Conservation (phyloP, 2,113 vertebrate genomes). For the Aspidoscelis tigris region DNA sequence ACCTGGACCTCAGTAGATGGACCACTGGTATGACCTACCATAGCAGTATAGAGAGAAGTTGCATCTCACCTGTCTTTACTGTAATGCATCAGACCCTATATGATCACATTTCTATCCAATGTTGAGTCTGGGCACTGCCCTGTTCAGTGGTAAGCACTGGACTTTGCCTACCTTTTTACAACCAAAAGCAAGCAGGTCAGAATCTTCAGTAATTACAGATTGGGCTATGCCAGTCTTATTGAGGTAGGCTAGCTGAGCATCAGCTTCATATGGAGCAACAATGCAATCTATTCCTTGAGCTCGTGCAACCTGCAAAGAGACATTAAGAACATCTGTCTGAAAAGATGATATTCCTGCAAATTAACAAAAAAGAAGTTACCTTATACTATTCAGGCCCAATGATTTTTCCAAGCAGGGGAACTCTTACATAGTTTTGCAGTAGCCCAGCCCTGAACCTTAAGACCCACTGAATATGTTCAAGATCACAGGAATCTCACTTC, state of each 20-base stretch:
- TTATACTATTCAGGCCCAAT: not conserved
- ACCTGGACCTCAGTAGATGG: too few relatives aligned
- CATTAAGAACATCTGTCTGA: not conserved
- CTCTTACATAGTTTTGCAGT: not conserved
- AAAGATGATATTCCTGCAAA: not conserved
- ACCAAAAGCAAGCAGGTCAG: slow-evolving; percentile 95
- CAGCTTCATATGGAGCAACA: slow-evolving; percentile 97
- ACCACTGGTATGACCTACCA: too few relatives aligned
- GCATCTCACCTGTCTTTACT: not conserved
- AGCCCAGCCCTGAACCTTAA: not conserved
- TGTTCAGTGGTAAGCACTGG: not conserved
- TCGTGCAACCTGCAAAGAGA: slow-evolving; percentile 82
- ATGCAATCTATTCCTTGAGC: slow-evolving; percentile 88
- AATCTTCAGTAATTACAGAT: slow-evolving; percentile 95
- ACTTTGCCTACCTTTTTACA: slow-evolving; percentile 89
- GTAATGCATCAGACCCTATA: not conserved
- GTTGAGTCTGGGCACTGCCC: not conserved
- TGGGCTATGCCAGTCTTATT: slow-evolving; percentile 89
- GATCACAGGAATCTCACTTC: too few relatives aligned
- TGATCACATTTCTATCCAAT: not conserved
- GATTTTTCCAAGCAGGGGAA: not conserved
- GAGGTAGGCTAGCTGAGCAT: slow-evolving; percentile 94
- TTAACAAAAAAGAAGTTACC: not conserved
- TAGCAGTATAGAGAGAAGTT: too few relatives aligned
- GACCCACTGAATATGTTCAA: too few relatives aligned